A percentile compares a stretch with the other conserved stretches of the same genome.
Conservation (phyloP, 1,140 invertebrate species). For the Galendromus occidentalis region DNA sequence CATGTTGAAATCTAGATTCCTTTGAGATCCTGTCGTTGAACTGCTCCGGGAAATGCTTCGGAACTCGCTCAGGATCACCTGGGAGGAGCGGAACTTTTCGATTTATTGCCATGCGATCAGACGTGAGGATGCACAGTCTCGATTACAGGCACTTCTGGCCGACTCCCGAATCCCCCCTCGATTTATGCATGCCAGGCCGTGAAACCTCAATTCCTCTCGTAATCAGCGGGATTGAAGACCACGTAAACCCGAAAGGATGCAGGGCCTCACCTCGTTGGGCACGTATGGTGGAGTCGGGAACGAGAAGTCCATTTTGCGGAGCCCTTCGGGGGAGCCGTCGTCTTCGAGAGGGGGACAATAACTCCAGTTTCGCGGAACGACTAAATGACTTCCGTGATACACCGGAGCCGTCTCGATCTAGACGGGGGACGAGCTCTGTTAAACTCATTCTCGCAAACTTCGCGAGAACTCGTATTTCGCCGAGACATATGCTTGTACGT, state of each 20-base stretch:
- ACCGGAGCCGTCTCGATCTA: not conserved
- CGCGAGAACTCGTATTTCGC: too few relatives aligned
- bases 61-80: not conserved
- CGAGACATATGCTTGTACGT: too few relatives aligned
- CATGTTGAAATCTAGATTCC: constrained; percentile 11
- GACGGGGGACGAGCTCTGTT: too few relatives aligned
- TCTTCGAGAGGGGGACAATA: not conserved
- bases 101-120: not conserved
- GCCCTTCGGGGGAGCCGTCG: not conserved
- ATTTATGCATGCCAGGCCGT: not conserved
- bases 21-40: not conserved
- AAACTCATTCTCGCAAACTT: too few relatives aligned
- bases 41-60: constrained; percentile 3
- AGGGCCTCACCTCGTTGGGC: not conserved
- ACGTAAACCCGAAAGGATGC: not conserved
- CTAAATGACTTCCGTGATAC: constrained; percentile 4
- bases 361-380: not conserved
- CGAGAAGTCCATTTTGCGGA: constrained; percentile 5
- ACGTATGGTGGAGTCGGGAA: not conserved
- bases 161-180: not conserved
- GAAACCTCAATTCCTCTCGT: not conserved
- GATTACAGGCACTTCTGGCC: not conserved
- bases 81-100: not conserved
- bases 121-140: not conserved
- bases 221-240: not conserved